Evolutionary conservation across 2,113 vertebrate genomes (phyloP), one percentile per base, ranked within the genome.

Genomic region (Aplodontia rufa): DNA sequence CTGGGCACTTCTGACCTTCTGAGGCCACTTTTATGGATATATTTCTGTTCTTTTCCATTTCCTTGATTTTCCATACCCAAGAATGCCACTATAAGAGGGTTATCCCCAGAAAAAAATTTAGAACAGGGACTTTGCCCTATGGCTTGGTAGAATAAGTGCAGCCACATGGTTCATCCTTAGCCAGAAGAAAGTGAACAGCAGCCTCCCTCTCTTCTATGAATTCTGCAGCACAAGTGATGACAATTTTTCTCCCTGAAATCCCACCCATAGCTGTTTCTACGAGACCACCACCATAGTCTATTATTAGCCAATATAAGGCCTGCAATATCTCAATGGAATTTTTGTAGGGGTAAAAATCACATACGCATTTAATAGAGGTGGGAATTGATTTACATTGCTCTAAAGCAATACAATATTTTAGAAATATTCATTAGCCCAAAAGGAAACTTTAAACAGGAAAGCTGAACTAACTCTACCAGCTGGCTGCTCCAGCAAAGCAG

Each of bases 401-500:
- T 94, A 64, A 93, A 93, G 93, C n/a, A 87, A 95, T 84, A 91
- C 87, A 97, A 87, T 97, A 92, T 96, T 97, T 97, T 79, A 94
- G 94, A 95, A 97, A 93, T 91, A 97, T 95, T 97, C 93, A 96
- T 96, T 93, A 96, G 93, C 81, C 91, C 76, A 88, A 95, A 94
- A 97, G 90, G 93, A 96, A 94, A 83, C 74, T 94, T 96, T 95
- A 84, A 97, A 75, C 40, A 92, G 83, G 62, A 90, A 95, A 96
- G 16, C 12, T 58, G 32, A 96, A 90, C 47, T 32, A 79, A 94
- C 68, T 69, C 37, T 66, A 80, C 94, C 87, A 94, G 83, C 89
- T 92, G 93, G 60, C 92, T 69, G 49, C 17, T 17, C 11, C n/a
- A 86, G 51, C 75, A 83, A 80, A 84, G 49, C 62, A 47, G 26